Base-by-base conservation (phyloP, 2,888 invertebrate genomes). In the Saturnia pavonia region DNA sequence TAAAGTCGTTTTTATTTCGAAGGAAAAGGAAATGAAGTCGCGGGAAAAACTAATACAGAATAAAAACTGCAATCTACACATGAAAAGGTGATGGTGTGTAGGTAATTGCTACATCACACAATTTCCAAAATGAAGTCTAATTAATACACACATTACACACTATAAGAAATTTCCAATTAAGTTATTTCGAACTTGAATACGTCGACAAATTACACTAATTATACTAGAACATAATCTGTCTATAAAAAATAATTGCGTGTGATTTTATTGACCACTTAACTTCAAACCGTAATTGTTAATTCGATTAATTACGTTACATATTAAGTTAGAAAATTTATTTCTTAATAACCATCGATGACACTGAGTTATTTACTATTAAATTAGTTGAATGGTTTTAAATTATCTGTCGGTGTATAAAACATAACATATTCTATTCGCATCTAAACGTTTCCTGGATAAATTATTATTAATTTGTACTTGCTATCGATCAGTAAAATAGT, bases 321-420 rank as follows among this genome's bases (percentile, higher is more conserved):
- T 65, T 40, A 65, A 65, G 65, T 11, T 19, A 65, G n/a, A 19
- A 65, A 65, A 65, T 65, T 40, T 65, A 65, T 65, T 65, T 65
- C 34, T 63, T 40, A 63, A 63, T 63, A 63, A 40, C 63, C 34
- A 3, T 63, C 40, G 40, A 40, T 65, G 65, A 65, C 65, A 65
- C 65, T 65, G 65, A 65, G 65, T 65, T 65, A 65, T 65, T 34
- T 40, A n/a, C 12, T n/a, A 40, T 40, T 65, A 65, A 40, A 8
- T 65, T 65, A 40, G 65, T 40, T 40, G 22, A 40, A 65, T 63
- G 34, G 65, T 40, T 40, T 65, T 65, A 40, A 40, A 65, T 65
- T 60, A 60, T 60, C 27, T 14, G 57, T 25, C 27, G 25, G 57
- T 60, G 27, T 27, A 54, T 60, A 60, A 27, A 60, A 27, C 25